phyloP scores from a whole-genome alignment of 2,113 vertebrate species.

The Saccopteryx bilineata region DNA sequence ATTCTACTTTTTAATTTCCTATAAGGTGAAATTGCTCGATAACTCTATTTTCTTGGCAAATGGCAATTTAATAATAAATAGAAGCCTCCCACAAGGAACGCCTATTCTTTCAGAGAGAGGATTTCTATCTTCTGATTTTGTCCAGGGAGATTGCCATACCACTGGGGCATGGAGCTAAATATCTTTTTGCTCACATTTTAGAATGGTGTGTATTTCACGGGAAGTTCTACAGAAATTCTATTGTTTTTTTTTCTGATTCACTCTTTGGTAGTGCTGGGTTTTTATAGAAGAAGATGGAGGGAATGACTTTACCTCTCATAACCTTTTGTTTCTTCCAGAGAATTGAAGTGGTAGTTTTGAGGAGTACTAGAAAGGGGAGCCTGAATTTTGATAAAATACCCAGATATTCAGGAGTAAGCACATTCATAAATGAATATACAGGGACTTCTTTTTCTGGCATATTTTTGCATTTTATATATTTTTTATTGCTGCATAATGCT shows the following conservation, averaged over 20 bases:
- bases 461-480: background rate
- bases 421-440: conserved; percentile 18
- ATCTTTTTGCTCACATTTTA: conserved; percentile 62
- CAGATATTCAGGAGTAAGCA: background rate
- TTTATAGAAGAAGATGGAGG: conserved; percentile 21
- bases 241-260: background rate
- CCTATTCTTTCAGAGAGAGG: background rate
- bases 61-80: conserved; percentile 44
- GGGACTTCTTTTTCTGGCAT: background rate
- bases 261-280: conserved; percentile 1
- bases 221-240: conserved; percentile 4
- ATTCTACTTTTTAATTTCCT: conserved; percentile 42
- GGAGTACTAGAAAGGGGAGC: background rate
- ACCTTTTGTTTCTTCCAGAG: background rate
- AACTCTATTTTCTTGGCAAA: conserved; percentile 8
- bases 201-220: conserved; percentile 60
- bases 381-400: background rate
- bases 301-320: conserved; percentile 40
- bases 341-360: background rate
- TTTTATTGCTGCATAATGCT: background rate
- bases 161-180: background rate
- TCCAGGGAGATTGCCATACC: background rate
- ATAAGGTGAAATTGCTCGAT: background rate
- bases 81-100: background rate
- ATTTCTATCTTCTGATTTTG: background rate